A percentile compares a stretch with the other conserved stretches of the same genome.
Evolutionary conservation across 2,113 vertebrate genomes (phyloP).

Genomic region (Neodontobutis hainanensis): DNA sequence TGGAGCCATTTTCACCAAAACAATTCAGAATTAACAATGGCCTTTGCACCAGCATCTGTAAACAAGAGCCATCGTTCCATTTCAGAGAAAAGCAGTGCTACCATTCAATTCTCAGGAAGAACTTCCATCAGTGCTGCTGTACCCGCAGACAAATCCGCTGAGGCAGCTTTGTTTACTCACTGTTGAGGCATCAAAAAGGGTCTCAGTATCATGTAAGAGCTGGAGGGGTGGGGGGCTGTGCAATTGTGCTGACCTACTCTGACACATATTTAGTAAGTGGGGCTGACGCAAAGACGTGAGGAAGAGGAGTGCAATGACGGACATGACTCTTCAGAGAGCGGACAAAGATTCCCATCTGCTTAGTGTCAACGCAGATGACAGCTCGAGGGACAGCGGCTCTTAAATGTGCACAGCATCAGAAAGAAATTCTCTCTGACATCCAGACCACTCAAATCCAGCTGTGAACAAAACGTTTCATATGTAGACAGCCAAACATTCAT

Average conservation of each 20-base stretch:
- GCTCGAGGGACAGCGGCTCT: constrained; percentile 23
- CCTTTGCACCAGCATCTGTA: constrained; percentile 12
- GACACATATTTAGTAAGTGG: constrained; percentile 31
- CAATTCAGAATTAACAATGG: constrained; percentile 9
- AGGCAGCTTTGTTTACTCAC: constrained; percentile 60
- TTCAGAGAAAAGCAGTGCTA: constrained; percentile 23
- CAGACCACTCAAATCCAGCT: constrained; percentile 18
- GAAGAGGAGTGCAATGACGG: constrained; percentile 21
- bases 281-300: constrained; percentile 19
- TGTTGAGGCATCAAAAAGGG: constrained; percentile 43
- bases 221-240: constrained; percentile 5
- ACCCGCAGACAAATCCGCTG: constrained; percentile 50
- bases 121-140: constrained; percentile 36
- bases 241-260: constrained; percentile 26
- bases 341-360: constrained; percentile 53
- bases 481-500: neutral
- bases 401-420: constrained; percentile 3
- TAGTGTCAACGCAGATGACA: constrained; percentile 39
- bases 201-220: constrained; percentile 23
- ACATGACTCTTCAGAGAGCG: constrained; percentile 6
- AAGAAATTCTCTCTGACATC: constrained; percentile 7
- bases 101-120: constrained; percentile 22
- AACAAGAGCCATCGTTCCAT: constrained; percentile 26
- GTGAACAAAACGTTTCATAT: constrained; percentile 7
- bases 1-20: constrained; percentile 30